Percentiles rank a stretch among this genome's conserved stretches.
phyloP scores from a whole-genome alignment of 2,113 vertebrate genomes.

The Pteruthius melanotis region DNA sequence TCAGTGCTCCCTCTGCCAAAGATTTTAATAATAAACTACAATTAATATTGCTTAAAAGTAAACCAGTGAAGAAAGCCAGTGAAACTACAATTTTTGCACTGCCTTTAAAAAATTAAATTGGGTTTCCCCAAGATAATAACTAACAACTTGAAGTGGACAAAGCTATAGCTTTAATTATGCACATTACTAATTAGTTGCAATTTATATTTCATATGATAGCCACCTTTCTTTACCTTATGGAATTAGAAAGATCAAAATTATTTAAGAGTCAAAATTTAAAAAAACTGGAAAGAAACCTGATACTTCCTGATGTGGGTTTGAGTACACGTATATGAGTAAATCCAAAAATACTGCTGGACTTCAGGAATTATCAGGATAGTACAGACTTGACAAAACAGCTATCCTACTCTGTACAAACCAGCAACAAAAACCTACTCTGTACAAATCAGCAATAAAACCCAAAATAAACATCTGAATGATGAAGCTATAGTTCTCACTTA shows the following conservation, averaged over 20 bases:
- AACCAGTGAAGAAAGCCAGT: background rate
- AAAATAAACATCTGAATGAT: background rate
- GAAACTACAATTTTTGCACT: background rate
- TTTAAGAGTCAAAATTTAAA: background rate
- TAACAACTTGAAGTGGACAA: background rate
- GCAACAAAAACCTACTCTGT: background rate
- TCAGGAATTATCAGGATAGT: background rate
- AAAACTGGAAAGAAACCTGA: background rate
- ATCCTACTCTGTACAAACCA: background rate
- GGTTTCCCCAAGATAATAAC: background rate
- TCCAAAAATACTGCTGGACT: background rate
- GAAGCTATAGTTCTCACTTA: background rate
- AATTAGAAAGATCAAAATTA: background rate
- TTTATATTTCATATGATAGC: background rate
- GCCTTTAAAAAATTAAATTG: background rate
- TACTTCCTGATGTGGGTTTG: background rate
- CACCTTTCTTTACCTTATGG: background rate
- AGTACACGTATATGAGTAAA: background rate
- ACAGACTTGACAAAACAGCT: background rate
- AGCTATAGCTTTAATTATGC: background rate
- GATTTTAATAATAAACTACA: background rate
- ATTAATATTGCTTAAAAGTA: background rate
- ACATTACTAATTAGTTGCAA: background rate
- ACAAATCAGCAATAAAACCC: background rate
- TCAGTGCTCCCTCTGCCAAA: background rate